Evolutionary conservation across 1,140 invertebrate species (phyloP), one percentile per base, ranked within the genome.

Genomic region (Atta cephalotes): DNA sequence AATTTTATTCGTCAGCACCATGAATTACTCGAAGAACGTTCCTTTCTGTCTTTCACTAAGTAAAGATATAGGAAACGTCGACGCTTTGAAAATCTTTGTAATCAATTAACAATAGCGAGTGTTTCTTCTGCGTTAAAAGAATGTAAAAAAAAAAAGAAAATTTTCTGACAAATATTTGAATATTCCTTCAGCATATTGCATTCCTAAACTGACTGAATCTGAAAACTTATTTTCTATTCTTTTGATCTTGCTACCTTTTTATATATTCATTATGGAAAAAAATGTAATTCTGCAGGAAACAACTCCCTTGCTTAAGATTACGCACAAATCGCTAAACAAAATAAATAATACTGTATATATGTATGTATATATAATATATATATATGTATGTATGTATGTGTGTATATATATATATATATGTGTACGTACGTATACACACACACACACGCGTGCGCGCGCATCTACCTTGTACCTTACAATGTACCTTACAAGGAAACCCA

Each of bases 301-400:
- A 72, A 65, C 10, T 84, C 7, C 16, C 39, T 56, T 14, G 56
- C 53, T 25, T 28, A 72, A 62, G 16, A 72, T 21, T 86, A 74
- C 31, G 74, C 16, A 49, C 0, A 25, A 31, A 79, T 56, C 49
- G 9, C 28, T 63, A 56, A 25, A 85, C 1, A 7, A 86, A 86
- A 72, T 66, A 87, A 90, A 74, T 87, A 89, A 90, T 90, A 90
- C 79, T 89, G 72, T 78, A 68, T 74, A 28, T 7, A 21, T 28
- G 4, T 14, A 18, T 21, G 60, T 10, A 4, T 35, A 35, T 35
- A 6, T 6, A 2, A 6, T 35, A 35, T 35, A 35, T 35, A 35
- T 35, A 35, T 6, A 35, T 35, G 6, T 35, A 35, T 35, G 6
- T 35, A 0, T 39, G 35, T 39, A 0, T 39, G 0, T 39, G 35